Evolutionary conservation across 1,140 invertebrate genomes (phyloP).

Genomic region (Kradibia gibbosae): DNA sequence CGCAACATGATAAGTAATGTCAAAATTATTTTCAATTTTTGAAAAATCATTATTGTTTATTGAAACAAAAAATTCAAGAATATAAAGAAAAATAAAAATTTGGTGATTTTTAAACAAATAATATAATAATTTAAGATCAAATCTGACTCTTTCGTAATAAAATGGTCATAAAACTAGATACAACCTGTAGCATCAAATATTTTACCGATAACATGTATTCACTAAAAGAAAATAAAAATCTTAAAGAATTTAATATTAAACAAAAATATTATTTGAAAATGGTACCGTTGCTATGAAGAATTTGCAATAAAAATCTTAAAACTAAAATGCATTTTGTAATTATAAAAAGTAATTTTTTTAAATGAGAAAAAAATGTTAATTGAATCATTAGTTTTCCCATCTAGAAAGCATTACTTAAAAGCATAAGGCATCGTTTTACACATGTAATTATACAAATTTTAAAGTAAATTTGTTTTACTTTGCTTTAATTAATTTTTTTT

Average conservation of each 20-base stretch:
- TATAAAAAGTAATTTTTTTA: no score
- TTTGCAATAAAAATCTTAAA: no score
- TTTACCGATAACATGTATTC: background rate
- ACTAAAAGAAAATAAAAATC: background rate
- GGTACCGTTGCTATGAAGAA: no score
- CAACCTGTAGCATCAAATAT: background rate
- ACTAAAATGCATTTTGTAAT: no score
- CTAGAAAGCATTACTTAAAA: background rate
- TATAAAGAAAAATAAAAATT: no score
- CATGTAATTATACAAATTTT: background rate
- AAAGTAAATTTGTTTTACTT: background rate
- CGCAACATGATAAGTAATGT: no score
- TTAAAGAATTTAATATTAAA: background rate
- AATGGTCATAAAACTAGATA: background rate
- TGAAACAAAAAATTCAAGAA: no score
- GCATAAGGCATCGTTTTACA: background rate
- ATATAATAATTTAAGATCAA: background rate
- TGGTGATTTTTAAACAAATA: no score
- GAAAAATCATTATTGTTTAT: no score
- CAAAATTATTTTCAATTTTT: no score
- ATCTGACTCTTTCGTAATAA: background rate
- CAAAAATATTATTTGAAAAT: background rate
- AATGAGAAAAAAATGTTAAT: background rate
- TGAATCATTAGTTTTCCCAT: background rate
- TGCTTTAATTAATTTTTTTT: no score